A percentile compares a stretch with the other conserved stretches of the same genome.
phyloP scores from a whole-genome alignment of 2,888 invertebrate genomes.

The Scaeva pyrastri region DNA sequence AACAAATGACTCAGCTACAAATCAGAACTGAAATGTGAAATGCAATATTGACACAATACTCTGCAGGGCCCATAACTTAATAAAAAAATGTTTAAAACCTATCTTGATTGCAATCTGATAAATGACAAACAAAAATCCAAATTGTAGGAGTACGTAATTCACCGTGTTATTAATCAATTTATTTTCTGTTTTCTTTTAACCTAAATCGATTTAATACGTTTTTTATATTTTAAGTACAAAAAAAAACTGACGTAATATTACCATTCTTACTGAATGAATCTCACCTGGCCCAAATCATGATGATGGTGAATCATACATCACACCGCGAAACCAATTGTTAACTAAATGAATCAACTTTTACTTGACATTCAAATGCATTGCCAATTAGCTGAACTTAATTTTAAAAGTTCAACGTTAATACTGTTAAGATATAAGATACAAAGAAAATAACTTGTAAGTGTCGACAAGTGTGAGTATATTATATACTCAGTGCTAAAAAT shows the following conservation, averaged over 20 bases:
- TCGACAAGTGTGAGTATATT: neutral
- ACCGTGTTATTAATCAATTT: neutral
- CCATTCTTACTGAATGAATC: conserved; percentile 20
- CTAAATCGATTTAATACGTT: neutral
- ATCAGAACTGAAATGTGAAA: too few species aligned
- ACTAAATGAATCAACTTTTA: conserved; percentile 58
- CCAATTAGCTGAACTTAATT: conserved; percentile 49
- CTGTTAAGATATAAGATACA: neutral
- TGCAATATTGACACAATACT: too few species aligned
- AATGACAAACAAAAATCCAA: too few species aligned
- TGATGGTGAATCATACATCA: conserved; percentile 18
- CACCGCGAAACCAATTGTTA: neutral
- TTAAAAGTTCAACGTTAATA: conserved; percentile 35
- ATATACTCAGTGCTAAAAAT: neutral
- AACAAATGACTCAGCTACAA: too few species aligned
- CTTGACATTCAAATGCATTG: conserved; percentile 48
- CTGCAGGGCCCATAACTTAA: too few species aligned
- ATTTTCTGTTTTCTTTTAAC: neutral
- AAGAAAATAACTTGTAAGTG: neutral
- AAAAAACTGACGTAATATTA: conserved; percentile 8
- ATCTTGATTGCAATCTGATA: too few species aligned
- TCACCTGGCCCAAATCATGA: conserved; percentile 16
- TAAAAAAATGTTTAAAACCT: too few species aligned
- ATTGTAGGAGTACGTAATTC: too few species aligned
- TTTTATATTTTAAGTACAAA: neutral